Base-by-base conservation (phyloP, 2,113 vertebrate species). In the Anser cygnoides region DNA sequence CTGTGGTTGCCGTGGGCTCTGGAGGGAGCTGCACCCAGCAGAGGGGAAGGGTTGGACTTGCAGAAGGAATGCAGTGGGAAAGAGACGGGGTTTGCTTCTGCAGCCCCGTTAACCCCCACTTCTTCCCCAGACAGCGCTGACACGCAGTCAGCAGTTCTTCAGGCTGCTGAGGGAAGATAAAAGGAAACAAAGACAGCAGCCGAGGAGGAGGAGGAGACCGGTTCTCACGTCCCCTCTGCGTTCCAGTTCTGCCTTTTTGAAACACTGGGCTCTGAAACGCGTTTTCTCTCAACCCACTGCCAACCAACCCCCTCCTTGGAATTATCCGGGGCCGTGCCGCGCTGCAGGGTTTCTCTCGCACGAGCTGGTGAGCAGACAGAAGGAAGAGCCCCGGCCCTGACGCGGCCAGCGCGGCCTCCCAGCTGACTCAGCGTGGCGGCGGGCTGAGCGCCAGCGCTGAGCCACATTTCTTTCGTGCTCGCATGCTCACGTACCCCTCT, bases 91-190 rank as follows among this genome's bases (percentile, higher is more conserved):
- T 33, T 54, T 41, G 75, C 2, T 66, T 84, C 7, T 35, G 62
- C 39, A 21, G 25, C n/a, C 57, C 43, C 19, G 0, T 33, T 23
- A 91, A 39, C 37, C 83, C 83, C 1, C 25, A 4, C 11, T 62
- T 41, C 86, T 89, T 78, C 79, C 79, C 79, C 93, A 58, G 15
- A 9, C 62, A 39, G 89, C n/a, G 0, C 3, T 33, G 87, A n/a
- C 74, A 19, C 2, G 7, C 68, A 57, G 78, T 3, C 91, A 58
- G 79, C 92, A 81, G 75, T 75, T n/a, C 6, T 11, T 87, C n/a
- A 25, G 26, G 55, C 91, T 95, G 89, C 83, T 25, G 54, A 23
- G 93, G 61, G 89, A 58, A 92, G 92, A 95, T 88, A 86, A 94
- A 94, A 92, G 75, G 72, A 58, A 72, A 39, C 79, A 61, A 65